phyloP scores from a whole-genome alignment of 2,888 invertebrate genomes.

The Nomada ferruginata region DNA sequence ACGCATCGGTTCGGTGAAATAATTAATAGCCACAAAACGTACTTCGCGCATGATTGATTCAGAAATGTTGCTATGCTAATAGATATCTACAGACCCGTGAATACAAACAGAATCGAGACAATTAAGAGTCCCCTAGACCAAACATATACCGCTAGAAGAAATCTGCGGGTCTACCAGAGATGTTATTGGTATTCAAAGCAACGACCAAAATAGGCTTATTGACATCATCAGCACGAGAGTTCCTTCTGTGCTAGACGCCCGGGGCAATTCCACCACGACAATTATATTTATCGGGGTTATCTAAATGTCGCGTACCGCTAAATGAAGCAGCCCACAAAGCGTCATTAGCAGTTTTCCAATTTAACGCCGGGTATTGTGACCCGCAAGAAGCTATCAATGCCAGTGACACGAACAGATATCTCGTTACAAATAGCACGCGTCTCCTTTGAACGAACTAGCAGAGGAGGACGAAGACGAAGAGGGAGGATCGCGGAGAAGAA shows the following conservation, averaged over 20 bases:
- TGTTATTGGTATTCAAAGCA: background rate
- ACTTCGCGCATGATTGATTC: background rate
- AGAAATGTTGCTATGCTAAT: background rate
- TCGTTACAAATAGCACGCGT: constrained; percentile 51
- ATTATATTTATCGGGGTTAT: constrained; percentile 6
- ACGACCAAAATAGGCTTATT: background rate
- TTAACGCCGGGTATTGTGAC: constrained; percentile 13
- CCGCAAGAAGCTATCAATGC: constrained; percentile 15
- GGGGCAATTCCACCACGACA: background rate
- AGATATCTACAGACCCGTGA: too few relatives aligned
- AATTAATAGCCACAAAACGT: background rate
- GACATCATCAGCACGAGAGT: background rate
- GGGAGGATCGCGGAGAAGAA: constrained; percentile 31
- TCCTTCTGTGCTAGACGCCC: background rate
- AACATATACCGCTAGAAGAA: too few relatives aligned
- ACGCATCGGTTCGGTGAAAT: background rate
- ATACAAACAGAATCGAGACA: background rate
- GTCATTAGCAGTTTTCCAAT: constrained; percentile 29
- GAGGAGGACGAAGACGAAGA: constrained; percentile 16
- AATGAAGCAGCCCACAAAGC: background rate
- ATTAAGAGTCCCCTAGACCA: background rate
- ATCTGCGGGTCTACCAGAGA: too few relatives aligned
- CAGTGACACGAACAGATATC: constrained; percentile 32
- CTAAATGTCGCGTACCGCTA: constrained; percentile 12
- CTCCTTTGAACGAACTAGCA: constrained; percentile 15